Percentiles rank a stretch among this genome's conserved stretches.
Evolutionary conservation across 2,113 vertebrate genomes (phyloP).

Genomic region (Saguinus imperator): DNA sequence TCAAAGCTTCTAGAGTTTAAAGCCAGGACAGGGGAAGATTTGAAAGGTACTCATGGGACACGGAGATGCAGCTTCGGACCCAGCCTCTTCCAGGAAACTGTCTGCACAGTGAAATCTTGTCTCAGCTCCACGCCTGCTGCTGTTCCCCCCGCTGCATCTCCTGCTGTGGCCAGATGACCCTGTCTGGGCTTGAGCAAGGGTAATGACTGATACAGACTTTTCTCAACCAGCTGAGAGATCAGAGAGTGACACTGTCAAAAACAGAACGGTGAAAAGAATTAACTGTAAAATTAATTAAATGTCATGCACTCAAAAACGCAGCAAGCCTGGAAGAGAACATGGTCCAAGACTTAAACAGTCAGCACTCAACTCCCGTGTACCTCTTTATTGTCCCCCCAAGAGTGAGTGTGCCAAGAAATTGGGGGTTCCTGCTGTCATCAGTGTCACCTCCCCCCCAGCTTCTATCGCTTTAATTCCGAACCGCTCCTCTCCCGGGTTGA

Average conservation of each 20-base stretch:
- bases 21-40: not conserved
- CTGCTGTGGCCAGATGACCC: conserved; percentile 36
- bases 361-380: not conserved
- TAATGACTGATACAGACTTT: not conserved
- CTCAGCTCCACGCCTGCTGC: not conserved
- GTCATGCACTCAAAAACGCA: not conserved
- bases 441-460: not conserved
- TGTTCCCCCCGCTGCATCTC: not conserved
- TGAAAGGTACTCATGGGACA: not conserved
- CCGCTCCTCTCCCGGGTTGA: not conserved
- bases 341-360: not conserved
- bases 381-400: not conserved
- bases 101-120: not conserved
- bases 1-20: not conserved
- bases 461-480: not conserved
- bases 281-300: conserved; percentile 58
- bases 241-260: conserved; percentile 21
- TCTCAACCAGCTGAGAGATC: not conserved
- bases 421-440: not conserved
- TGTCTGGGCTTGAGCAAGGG: not conserved
- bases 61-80: rapidly evolving
- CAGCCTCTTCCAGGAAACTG: conserved; percentile 2
- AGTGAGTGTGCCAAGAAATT: not conserved
- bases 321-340: not conserved
- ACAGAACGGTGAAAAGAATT: not conserved